Percentiles rank a stretch among this genome's conserved stretches.
Conservation (phyloP, 2,888 invertebrate genomes). For the Helicoverpa assulta region DNA sequence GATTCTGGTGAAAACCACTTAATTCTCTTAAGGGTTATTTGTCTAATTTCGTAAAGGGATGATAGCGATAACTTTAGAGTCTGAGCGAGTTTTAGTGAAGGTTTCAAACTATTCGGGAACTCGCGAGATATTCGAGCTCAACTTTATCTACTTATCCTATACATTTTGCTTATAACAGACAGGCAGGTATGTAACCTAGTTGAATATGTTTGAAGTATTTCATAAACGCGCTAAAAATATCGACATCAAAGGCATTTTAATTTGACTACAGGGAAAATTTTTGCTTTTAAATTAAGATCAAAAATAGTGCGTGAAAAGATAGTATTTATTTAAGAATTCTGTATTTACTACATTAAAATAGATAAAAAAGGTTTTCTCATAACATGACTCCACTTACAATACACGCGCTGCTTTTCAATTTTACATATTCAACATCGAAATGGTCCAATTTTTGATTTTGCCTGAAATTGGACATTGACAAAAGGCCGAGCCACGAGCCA, state of each 20-base stretch:
- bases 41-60: conserved; percentile 60
- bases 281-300: no score
- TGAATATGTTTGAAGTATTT: not conserved
- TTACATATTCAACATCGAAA: no score
- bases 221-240: no score
- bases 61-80: conserved; percentile 53
- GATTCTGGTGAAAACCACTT: conserved; percentile 32
- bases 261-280: no score
- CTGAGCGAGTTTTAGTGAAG: conserved; percentile 43
- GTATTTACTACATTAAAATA: no score
- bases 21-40: conserved; percentile 45
- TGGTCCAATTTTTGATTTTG: no score
- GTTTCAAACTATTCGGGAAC: conserved; percentile 51
- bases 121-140: conserved; percentile 36
- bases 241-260: no score
- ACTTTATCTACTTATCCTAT: conserved; percentile 45
- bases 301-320: no score
- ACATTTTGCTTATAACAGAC: conserved; percentile 7
- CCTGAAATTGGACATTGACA: conserved; percentile 22
- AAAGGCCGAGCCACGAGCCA: conserved; percentile 30
- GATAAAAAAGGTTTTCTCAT: no score
- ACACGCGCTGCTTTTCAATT: no score
- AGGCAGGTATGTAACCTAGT: not conserved
- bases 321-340: no score
- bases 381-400: no score